Evolutionary conservation across 2,888 invertebrate species (phyloP), one percentile per base, ranked within the genome.

Genomic region (Carpatolechia fugitivella): DNA sequence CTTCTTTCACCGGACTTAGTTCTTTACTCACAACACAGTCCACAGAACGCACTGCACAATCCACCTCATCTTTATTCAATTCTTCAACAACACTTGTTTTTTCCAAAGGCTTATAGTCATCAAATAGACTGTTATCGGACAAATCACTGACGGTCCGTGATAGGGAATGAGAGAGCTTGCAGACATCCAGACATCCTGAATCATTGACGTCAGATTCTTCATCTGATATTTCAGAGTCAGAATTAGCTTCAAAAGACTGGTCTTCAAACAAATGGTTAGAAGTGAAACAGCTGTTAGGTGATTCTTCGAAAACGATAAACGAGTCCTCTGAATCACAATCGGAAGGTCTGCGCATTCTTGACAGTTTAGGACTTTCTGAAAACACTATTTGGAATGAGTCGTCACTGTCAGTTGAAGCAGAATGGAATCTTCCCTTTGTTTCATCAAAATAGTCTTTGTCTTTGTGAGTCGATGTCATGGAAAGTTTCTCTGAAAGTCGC

Each of bases 271-370:
- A 83, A 60, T 90, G 88, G 0, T 80, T 80, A 0, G 86, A 76
- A 0, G 81, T 82, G 50, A 83, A 89, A 53, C 90, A 89, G 57
- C 73, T 81, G 50, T 85, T 84, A 0, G 83, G 83, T 1, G 78
- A 74, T 0, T 87, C 90, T 50, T 89, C 87, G 6, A 91, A 91
- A 5, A 92, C 77, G 0, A 92, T 91, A 62, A 92, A 92, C 0
- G 91, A 92, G 68, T 92, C 92, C 66, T 92, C 92, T 0, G 92
- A 92, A n/a, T 91, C 92, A 50, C 91, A 91, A 50, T 91, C 91
- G 0, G 91, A 91, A 1, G 80, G 65, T 38, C 70, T 63, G 3
- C 83, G 65, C 1, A 57, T 53, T 53, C 73, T 62, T 36, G 60
- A 67, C 0, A 70, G 53, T 38, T 62, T 60, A 0, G 74, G 78